These are phyloP conservation scores for Dendroctonus ponderosae DNA, from an alignment of 1,140 invertebrate genomes.

Conservation along the genomic window DNA sequence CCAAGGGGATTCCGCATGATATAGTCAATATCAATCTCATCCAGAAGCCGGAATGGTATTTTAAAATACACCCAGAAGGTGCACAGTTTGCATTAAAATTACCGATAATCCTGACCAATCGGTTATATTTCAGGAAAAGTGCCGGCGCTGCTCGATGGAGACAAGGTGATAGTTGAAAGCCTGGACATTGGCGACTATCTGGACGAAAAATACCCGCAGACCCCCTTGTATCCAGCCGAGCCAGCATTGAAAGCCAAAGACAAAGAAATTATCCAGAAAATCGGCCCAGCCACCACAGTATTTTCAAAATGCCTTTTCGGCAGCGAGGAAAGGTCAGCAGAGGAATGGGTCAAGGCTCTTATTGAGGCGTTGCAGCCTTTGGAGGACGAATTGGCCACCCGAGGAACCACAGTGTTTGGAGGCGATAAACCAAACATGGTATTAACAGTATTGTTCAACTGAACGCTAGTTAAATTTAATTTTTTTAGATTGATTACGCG, in stretches of 20 bases:
- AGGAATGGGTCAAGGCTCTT: slow-evolving; percentile 41
- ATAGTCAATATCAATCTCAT: slow-evolving; percentile 78
- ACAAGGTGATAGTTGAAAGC: slow-evolving; percentile 74
- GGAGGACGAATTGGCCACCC: slow-evolving; percentile 63
- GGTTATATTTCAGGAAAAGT: slow-evolving; percentile 62
- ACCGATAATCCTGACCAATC: neutral
- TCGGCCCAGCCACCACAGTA: slow-evolving; percentile 50
- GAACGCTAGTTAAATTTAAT: slow-evolving; percentile 2
- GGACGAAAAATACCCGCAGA: slow-evolving; percentile 74
- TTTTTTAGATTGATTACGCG: slow-evolving; percentile 70
- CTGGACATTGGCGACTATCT: slow-evolving; percentile 80
- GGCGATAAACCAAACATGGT: slow-evolving; percentile 72
- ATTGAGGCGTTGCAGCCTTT: slow-evolving; percentile 61
- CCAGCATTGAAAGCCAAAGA: slow-evolving; percentile 73
- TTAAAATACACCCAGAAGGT: slow-evolving; percentile 60
- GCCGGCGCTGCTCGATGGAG: slow-evolving; percentile 69
- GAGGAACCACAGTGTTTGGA: slow-evolving; percentile 66
- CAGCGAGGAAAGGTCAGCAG: slow-evolving; percentile 37
- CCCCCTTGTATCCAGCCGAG: slow-evolving; percentile 69
- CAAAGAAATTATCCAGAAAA: slow-evolving; percentile 71
- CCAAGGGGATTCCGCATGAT: slow-evolving; percentile 83
- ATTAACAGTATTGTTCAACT: neutral
- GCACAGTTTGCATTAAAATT: slow-evolving; percentile 1
- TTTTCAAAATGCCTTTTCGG: slow-evolving; percentile 38
- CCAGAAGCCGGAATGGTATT: slow-evolving; percentile 80